These are phyloP conservation scores for Leptura quadrifasciata DNA, from an alignment of 2,888 invertebrate species.

Conservation along the genomic window DNA sequence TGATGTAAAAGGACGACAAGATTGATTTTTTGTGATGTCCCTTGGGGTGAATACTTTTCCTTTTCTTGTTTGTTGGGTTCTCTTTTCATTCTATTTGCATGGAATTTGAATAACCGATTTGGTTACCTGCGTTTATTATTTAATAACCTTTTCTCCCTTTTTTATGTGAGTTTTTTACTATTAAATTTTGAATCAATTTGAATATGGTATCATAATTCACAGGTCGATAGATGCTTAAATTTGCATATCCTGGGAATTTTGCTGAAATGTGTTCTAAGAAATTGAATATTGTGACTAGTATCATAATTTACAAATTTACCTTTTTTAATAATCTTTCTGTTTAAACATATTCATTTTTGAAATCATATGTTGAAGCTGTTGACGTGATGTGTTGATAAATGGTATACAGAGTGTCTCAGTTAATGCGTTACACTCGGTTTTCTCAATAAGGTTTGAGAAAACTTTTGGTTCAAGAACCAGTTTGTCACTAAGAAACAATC, in stretches of 20 bases:
- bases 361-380: too few species aligned
- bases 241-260: slow-evolving; percentile 3
- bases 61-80: slow-evolving; percentile 11
- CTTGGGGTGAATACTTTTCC: slow-evolving; percentile 10
- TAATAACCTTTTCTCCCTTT: background rate
- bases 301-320: too few species aligned
- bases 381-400: too few species aligned
- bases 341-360: too few species aligned
- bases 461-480: too few species aligned
- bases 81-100: slow-evolving; percentile 23
- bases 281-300: background rate
- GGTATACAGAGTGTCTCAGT: too few species aligned
- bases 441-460: too few species aligned
- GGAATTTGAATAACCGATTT: slow-evolving; percentile 38
- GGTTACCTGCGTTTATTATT: slow-evolving; percentile 25
- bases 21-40: slow-evolving; percentile 35
- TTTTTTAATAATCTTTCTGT: too few species aligned
- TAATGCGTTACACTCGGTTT: too few species aligned
- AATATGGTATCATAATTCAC: background rate
- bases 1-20: slow-evolving; percentile 39
- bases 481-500: too few species aligned
- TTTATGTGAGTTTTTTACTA: slow-evolving; percentile 13
- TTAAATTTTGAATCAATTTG: background rate
- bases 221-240: background rate
- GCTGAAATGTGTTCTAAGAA: background rate